Evolutionary conservation across 1,140 invertebrate genomes (phyloP), one percentile per base, ranked within the genome.

Genomic region (Chlorops oryzae): DNA sequence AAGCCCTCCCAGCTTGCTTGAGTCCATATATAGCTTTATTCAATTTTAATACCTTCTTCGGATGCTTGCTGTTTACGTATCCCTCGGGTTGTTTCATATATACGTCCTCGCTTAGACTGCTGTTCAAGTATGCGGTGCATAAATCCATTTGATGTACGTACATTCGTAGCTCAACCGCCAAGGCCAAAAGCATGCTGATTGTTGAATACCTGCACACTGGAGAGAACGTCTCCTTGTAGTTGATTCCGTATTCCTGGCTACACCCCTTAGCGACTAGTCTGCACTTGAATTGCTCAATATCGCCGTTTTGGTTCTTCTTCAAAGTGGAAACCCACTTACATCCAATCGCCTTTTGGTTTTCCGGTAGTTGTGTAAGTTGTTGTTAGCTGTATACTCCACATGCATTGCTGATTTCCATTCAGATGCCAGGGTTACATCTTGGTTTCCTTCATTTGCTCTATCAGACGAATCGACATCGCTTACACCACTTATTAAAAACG

Each of bases 101-200:
- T 18, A 50, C 34, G 5, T 57, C 56, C 57, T 77, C 73, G 12
- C 72, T 55, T 32, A 73, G 57, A 22, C 63, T 51, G 21, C 72
- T 73, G 58, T 76, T 58, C 15, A 76, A 54, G 55, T 72, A 77
- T 0, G 74, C 74, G 12, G 69, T 69, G 42, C 57, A 61, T 2
- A 65, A 60, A 57, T 76, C 74, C 45, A 68, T 57, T 21, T 74
- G 64, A 27, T 53, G 37, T 35, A 64, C 42, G 45, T 59, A 9
- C 41, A 65, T 44, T 56, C 56, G 58, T 41, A 50, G 47, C 57
- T 55, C 37, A 15, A 20, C 57, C 12, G 62, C 35, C 21, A 59
- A 43, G 2, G 54, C 59, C 50, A 41, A 50, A 56, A 27, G 55
- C 47, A 56, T 55, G 56, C 38, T 46, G 52, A 50, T 57, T 7